Base-by-base conservation (phyloP, 2,888 invertebrate species). In the Lasioglossum vierecki region DNA sequence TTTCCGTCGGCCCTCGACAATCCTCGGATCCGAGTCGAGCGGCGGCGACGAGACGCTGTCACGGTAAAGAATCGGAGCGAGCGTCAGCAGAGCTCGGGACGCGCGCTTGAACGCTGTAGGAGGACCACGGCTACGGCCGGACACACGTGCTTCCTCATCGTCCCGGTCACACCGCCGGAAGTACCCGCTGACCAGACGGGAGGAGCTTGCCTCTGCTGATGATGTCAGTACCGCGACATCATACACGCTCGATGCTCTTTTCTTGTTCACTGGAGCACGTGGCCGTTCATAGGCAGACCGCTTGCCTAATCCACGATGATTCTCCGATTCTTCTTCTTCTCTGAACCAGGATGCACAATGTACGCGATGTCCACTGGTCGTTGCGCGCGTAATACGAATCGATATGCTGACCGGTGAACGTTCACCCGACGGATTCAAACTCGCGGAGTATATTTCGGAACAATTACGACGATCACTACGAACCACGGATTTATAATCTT, bases 21-120 rank as follows among this genome's bases (percentile, higher is more conserved):
- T 80, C 85, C 87, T 76, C 85, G 83, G 75, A 73, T 79, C 80
- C 84, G n/a, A 76, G 85, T 76, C 68, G 76, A 84, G 81, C 78
- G 81, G 84, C 85, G 78, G 78, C 73, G 83, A 86, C 82, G 75
- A 73, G 78, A 75, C 79, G 35, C 44, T 68, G 41, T 39, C 76
- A 80, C 82, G 72, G 68, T 82, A 79, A n/a, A 35, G 39, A 80
- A 71, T 84, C 84, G 77, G 49, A 79, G 82, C 85, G 87, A 91
- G 90, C 93, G 94, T 94, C 94, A 94, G 94, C 93, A 93, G 87
- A 89, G 91, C 91, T 89, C 84, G 88, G 88, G 89, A 87, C 87
- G 86, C 89, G 85, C 70, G 83, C n/a, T 72, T 53, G 74, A 76
- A 74, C 73, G 79, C 70, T 73, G 84, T 71, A 70, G 83, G 76